Conservation (phyloP, 2,113 vertebrate species). For the Emydura subglobosa region DNA sequence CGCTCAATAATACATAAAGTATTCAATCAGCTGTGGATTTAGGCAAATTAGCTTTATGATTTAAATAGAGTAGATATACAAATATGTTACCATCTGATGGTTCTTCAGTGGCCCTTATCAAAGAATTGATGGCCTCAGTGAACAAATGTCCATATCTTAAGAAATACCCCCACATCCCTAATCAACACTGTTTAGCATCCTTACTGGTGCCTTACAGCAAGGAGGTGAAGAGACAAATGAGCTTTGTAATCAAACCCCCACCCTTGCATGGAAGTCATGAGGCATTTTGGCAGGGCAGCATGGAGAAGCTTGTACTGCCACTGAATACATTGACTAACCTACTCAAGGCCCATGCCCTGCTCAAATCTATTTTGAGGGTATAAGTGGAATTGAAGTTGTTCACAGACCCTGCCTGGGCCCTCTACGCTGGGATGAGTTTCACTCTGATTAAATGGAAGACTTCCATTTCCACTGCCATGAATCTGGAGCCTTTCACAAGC, state of each 20-base stretch:
- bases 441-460: neutral
- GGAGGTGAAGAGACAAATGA: neutral
- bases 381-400: neutral
- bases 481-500: neutral
- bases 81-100: neutral
- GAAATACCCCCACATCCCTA: neutral
- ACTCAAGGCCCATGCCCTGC: accelerated
- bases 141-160: accelerated
- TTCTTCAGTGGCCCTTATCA: neutral
- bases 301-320: neutral
- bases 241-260: neutral
- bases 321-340: neutral
- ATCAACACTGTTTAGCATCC: neutral
- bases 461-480: conserved; percentile 5
- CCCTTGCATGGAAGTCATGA: accelerated
- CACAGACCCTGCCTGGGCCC: neutral
- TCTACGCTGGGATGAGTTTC: neutral
- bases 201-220: neutral
- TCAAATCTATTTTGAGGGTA: neutral
- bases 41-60: neutral
- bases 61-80: accelerated
- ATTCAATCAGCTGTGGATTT: accelerated
- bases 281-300: accelerated
- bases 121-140: neutral
- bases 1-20: accelerated